Evolutionary conservation across 1,140 invertebrate species (phyloP), one percentile per base, ranked within the genome.

Genomic region (Ptiloglossa arizonensis): DNA sequence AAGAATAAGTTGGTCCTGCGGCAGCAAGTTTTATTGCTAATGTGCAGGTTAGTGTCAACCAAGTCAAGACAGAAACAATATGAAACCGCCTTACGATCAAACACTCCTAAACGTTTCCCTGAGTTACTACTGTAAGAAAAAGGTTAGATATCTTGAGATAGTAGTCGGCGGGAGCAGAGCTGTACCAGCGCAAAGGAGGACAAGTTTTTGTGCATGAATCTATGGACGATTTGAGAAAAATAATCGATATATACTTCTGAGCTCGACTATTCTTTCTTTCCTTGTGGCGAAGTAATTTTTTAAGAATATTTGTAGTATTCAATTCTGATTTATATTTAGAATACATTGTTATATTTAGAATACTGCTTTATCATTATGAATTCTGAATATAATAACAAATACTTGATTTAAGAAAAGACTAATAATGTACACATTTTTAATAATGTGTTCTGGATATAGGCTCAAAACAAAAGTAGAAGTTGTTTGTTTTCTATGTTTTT

Each of bases 1-100:
- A 96, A 96, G 94, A 95, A 95, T 93, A 96, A 95, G 91, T 95
- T 95, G 86, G 93, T 96, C 91, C 95, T 96, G 91, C 92, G 95
- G 86, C 95, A 96, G 91, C 95, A 96, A 93, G 95, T 96, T 87
- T 93, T 96, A 90, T 95, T 96, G 86, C 93, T 96, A 85, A 96
- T 96, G 95, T 96, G 95, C 93, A 95, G 95, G 95, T 95, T 93
- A 94, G 94, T 94, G 92, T 93, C 88, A 87, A 85, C 83, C 74
- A 86, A 87, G 81, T 88, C 87, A 89, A 89, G 81, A 88, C 87
- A 85, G 83, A 90, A 91, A 88, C 76, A 66, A 87, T 87, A 87
- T 64, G 80, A 86, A 81, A 85, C 86, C 76, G 80, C 79, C 84
- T 89, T 87, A 89, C 67, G 81, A 84, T 91, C 86, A 83, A 89